Percentiles rank a stretch among this genome's conserved stretches.
Evolutionary conservation across 2,888 invertebrate genomes (phyloP).

Genomic region (Eilema caniola): DNA sequence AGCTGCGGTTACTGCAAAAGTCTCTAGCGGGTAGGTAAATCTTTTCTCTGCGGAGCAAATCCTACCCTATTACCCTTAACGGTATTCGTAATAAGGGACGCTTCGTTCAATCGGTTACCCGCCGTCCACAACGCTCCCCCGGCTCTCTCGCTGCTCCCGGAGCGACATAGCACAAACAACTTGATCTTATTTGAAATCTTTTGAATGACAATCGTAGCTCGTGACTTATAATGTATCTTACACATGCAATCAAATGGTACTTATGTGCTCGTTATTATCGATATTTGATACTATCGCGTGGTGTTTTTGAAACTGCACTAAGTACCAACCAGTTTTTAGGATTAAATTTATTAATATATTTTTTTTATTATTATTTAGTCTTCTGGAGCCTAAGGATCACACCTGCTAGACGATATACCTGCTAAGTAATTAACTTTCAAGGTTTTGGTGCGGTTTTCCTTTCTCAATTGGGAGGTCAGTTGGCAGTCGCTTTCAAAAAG

Average conservation of each 20-base stretch:
- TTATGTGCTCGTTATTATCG: neutral
- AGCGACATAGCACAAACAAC: slow-evolving; percentile 51
- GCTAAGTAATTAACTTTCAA: no score
- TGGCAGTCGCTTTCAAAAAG: neutral
- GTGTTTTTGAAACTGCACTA: neutral
- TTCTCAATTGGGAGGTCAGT: neutral
- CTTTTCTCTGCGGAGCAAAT: slow-evolving; percentile 66
- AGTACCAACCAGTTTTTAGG: neutral
- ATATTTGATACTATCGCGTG: neutral
- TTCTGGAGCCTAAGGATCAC: no score
- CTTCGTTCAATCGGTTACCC: slow-evolving; percentile 48
- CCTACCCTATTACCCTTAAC: slow-evolving; percentile 69
- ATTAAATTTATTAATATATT: no score
- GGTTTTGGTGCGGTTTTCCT: no score
- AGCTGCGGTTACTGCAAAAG: slow-evolving; percentile 58
- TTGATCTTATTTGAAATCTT: slow-evolving; percentile 67
- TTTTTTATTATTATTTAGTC: no score
- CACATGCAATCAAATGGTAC: neutral
- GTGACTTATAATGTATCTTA: neutral
- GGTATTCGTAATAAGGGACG: slow-evolving; percentile 66
- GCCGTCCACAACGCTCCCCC: slow-evolving; percentile 45
- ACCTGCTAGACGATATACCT: no score
- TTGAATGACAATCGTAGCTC: slow-evolving; percentile 63
- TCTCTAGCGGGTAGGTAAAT: slow-evolving; percentile 61
- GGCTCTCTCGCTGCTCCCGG: slow-evolving; percentile 26